Evolutionary conservation across 1,140 invertebrate species (phyloP).

Genomic region (Lepidurus packardi): DNA sequence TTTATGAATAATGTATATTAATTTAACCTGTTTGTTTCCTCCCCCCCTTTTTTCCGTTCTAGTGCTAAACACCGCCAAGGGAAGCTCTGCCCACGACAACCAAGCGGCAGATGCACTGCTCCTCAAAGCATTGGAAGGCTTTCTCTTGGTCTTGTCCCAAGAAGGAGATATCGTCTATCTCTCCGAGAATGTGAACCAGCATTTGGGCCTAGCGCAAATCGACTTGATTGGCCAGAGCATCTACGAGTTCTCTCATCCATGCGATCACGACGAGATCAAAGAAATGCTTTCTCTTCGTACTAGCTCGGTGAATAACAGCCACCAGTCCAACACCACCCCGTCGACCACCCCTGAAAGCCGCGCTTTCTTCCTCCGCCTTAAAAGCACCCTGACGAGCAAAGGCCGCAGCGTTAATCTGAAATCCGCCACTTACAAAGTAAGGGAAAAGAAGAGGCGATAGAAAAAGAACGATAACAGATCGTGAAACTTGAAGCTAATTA

Average conservation of each 20-base stretch:
- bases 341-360: constrained; percentile 40
- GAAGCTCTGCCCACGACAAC: constrained; percentile 16
- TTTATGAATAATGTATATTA: neutral
- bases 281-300: constrained; percentile 57
- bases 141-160: constrained; percentile 72
- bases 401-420: constrained; percentile 87
- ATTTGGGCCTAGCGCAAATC: constrained; percentile 82
- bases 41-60: neutral
- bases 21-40: neutral
- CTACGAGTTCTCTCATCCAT: constrained; percentile 89
- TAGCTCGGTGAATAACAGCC: constrained; percentile 42
- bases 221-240: constrained; percentile 90
- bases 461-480: constrained; percentile 15
- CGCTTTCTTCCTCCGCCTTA: constrained; percentile 74
- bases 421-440: constrained; percentile 86
- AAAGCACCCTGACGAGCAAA: constrained; percentile 84
- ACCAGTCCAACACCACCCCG: constrained; percentile 38
- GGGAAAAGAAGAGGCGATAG: neutral
- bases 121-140: constrained; percentile 78
- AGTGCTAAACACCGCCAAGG: constrained; percentile 24
- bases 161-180: constrained; percentile 87
- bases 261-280: constrained; percentile 86
- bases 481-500: neutral
- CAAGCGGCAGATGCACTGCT: constrained; percentile 47
- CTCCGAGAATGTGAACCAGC: constrained; percentile 82